Conservation (phyloP, 2,797 vertebrate genomes). For the Bryconaethiops microstoma region DNA sequence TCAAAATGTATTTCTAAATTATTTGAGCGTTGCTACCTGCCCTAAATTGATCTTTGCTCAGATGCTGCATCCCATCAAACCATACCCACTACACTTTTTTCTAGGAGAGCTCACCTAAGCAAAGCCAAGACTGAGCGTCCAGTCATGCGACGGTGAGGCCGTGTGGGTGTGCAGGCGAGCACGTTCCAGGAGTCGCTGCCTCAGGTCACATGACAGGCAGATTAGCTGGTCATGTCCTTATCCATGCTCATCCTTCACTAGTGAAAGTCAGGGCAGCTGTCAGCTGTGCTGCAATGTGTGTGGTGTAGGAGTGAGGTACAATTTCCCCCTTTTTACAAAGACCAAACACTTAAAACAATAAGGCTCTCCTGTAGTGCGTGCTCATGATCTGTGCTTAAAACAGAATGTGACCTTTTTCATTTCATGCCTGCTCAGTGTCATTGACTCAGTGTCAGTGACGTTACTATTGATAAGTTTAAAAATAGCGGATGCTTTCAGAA, state of each 20-base stretch:
- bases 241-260: constrained; percentile 24
- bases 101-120: constrained; percentile 2
- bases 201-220: constrained; percentile 47
- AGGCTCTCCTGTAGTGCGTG: not conserved
- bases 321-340: too few species aligned
- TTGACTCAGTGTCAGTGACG: constrained; percentile 21
- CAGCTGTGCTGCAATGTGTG: not conserved
- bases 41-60: too few species aligned
- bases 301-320: not conserved
- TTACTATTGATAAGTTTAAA: constrained; percentile 53
- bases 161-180: constrained; percentile 24
- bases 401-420: constrained; percentile 24
- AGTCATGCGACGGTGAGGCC: constrained; percentile 36
- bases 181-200: constrained; percentile 33
- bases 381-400: not conserved
- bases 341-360: not conserved
- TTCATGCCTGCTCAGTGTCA: constrained; percentile 8
- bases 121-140: constrained; percentile 30
- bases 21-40: not conserved
- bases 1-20: not conserved
- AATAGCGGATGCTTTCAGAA: constrained; percentile 44
- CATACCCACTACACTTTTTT: not conserved
- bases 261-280: constrained; percentile 14
- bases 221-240: constrained; percentile 49
- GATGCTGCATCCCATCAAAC: not conserved